Evolutionary conservation across 2,113 vertebrate genomes (phyloP), one percentile per base, ranked within the genome.

Genomic region (Zosterops pallidus): DNA sequence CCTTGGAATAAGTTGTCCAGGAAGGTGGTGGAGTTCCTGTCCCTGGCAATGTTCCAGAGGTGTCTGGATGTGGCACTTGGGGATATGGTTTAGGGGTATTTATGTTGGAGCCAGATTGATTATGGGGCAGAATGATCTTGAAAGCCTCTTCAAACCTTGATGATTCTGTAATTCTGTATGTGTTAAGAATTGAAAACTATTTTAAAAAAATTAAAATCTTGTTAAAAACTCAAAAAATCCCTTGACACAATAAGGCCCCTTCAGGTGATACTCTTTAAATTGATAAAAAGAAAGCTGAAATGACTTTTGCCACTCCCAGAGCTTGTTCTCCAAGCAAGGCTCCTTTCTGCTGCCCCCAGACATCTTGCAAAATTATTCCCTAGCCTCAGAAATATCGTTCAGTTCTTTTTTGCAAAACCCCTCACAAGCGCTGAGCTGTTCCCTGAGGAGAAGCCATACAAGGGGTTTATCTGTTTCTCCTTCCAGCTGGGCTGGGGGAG

Each of bases 321-420:
- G 29, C 16, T n/a, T 49, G 12, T 71, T 83, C 35, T 59, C 39
- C 37, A 52, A 31, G 55, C 23, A 63, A 14, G 5, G 9, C 24
- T 95, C 52, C 13, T 80, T 90, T 55, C 67, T 62, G 28, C 9
- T 81, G 53, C 69, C 47, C 42, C 31, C 28, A 75, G 53, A 41
- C 41, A 68, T 44, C 39, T 67, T 35, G 1, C 29, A 81, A 68
- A 65, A 82, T 74, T 83, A 67, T 47, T 75, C 31, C n/a, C 18
- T 35, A 29, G 37, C 42, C 83, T 65, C 0, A 0, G 47, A 88
- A 60, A 33, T 39, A 71, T 46, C 17, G 1, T 33, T 49, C 35
- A 56, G 49, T 12, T 84, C 41, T 82, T 86, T 86, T 84, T 41
- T 71, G 49, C 26, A 11, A 24, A 47, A n/a, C 21, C 0, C 0